A percentile compares a stretch with the other conserved stretches of the same genome.
phyloP scores from a whole-genome alignment of 92 coral and sea anemone species.

The Galaxea fascicularis region DNA sequence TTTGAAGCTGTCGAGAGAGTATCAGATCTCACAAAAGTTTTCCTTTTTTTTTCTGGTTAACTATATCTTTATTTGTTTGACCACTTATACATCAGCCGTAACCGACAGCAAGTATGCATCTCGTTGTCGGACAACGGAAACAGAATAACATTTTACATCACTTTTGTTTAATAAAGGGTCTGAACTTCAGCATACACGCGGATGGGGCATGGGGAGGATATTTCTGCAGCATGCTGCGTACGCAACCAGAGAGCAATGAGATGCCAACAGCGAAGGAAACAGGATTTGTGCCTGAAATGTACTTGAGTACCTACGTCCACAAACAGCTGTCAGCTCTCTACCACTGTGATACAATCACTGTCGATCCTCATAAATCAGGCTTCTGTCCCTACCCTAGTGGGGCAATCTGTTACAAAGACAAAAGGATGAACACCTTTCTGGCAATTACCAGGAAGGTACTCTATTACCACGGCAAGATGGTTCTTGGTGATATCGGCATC shows the following conservation, averaged over 20 bases:
- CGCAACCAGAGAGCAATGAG: constrained; percentile 50
- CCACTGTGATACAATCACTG: constrained; percentile 84
- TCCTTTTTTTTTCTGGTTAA: too few species aligned
- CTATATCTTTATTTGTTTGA: too few species aligned
- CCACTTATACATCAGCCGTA: too few species aligned
- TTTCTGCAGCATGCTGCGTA: constrained; percentile 87
- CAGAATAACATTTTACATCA: too few species aligned
- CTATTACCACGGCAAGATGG: constrained; percentile 72
- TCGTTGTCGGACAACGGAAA: too few species aligned
- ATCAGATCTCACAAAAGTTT: too few species aligned
- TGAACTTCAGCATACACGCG: constrained; percentile 67
- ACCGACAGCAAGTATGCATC: too few species aligned
- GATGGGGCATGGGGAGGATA: constrained; percentile 98
- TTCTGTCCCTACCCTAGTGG: constrained; percentile 90
- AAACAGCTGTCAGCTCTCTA: constrained; percentile 65
- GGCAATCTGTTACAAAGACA: constrained; percentile 85
- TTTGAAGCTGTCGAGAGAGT: too few species aligned
- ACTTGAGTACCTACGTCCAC: constrained; percentile 69
- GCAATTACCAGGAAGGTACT: constrained; percentile 73
- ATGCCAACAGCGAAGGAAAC: constrained; percentile 6
- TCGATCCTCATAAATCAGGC: constrained; percentile 94
- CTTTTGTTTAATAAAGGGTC: constrained; percentile 51
- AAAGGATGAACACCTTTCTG: constrained; percentile 79
- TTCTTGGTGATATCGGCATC: constrained; percentile 67
- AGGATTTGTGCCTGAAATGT: constrained; percentile 75